phyloP scores from a whole-genome alignment of 2,113 vertebrate genomes.

The Alosa alosa region DNA sequence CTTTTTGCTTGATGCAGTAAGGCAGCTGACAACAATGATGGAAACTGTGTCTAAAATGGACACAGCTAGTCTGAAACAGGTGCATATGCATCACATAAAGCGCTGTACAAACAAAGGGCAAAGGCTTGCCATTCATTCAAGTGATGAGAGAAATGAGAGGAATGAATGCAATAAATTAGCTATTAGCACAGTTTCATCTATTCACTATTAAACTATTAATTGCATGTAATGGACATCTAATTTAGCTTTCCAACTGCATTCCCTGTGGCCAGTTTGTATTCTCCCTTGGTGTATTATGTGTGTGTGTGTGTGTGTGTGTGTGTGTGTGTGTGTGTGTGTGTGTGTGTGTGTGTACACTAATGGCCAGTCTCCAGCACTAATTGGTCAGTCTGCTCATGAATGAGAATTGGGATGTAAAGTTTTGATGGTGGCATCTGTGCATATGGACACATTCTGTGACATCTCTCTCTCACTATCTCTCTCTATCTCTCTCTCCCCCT shows the following conservation, averaged over 20 bases:
- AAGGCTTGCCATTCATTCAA: not conserved
- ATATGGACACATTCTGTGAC: no score
- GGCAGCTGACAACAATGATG: not conserved
- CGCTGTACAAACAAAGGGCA: not conserved
- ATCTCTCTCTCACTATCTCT: no score
- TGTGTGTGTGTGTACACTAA: no score
- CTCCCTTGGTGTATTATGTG: no score
- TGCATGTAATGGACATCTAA: not conserved
- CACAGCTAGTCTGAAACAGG: not conserved
- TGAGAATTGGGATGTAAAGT: no score
- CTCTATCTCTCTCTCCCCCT: no score
- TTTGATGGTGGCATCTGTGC: no score
- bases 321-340: no score
- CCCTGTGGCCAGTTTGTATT: not conserved
- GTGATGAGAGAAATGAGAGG: not conserved
- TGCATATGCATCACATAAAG: not conserved
- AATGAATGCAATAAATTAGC: not conserved
- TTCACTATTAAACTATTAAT: slow-evolving; percentile 3
- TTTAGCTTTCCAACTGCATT: not conserved
- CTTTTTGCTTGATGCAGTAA: not conserved
- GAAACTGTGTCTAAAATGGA: not conserved
- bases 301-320: no score
- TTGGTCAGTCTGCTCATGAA: no score
- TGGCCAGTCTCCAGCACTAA: no score
- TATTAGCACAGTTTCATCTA: not conserved